phyloP scores from a whole-genome alignment of 2,797 vertebrate genomes.

The Arnoldichthys spilopterus region DNA sequence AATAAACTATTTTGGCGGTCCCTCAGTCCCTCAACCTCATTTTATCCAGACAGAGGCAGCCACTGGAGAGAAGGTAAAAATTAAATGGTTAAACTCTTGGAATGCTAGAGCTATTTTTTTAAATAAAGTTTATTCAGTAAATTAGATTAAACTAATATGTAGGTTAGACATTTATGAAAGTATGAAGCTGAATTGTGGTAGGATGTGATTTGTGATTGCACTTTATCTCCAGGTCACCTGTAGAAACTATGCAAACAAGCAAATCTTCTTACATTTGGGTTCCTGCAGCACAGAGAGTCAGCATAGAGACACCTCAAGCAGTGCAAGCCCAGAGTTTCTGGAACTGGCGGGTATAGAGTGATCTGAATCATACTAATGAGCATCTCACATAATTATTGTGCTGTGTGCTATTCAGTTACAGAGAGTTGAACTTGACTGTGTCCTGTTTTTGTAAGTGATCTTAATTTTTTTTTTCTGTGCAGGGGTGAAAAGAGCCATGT shows the following conservation, averaged over 20 bases:
- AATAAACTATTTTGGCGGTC: conserved; percentile 70
- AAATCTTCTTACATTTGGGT: conserved; percentile 67
- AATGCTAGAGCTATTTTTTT: background rate
- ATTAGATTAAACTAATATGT: background rate
- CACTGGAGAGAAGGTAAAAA: conserved; percentile 78
- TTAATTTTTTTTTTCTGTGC: conserved; percentile 55
- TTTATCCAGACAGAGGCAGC: conserved; percentile 72
- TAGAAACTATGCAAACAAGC: conserved; percentile 81
- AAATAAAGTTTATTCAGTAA: background rate
- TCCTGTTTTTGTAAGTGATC: background rate
- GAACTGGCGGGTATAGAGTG: conserved; percentile 45
- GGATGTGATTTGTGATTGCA: background rate
- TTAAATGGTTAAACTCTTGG: background rate
- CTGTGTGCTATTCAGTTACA: background rate
- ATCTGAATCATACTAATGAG: background rate
- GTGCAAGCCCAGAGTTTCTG: conserved; percentile 20
- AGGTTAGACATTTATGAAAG: background rate
- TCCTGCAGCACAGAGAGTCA: conserved; percentile 31
- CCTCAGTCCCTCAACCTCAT: conserved; percentile 73
- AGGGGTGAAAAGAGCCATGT: conserved; percentile 75
- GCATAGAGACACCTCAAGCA: conserved; percentile 23
- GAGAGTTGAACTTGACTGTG: background rate
- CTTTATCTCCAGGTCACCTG: conserved; percentile 78
- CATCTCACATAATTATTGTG: background rate
- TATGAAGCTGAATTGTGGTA: background rate